Conservation (phyloP, 2,113 vertebrate species). For the Cephalopterus ornatus region DNA sequence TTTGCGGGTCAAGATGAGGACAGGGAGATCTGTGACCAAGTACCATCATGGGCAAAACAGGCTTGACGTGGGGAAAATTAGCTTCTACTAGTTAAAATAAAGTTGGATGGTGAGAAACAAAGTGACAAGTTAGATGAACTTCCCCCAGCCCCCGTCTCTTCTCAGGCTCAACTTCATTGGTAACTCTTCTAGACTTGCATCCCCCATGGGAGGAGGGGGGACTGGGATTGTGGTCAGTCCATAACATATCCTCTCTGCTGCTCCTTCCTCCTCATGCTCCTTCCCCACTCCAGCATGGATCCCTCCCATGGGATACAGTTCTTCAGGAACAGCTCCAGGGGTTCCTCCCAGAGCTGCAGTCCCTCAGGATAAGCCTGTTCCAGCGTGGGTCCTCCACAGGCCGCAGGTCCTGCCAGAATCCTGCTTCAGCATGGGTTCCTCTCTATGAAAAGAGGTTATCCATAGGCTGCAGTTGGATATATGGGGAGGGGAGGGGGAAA, state of each 20-base stretch:
- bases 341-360: background rate
- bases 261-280: background rate
- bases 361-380: background rate
- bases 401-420: background rate
- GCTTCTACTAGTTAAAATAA: background rate
- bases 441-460: background rate
- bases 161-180: background rate
- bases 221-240: background rate
- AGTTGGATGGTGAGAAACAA: background rate
- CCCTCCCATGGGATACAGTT: background rate
- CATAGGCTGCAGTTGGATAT: background rate
- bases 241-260: background rate
- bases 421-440: background rate
- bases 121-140: background rate
- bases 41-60: rapidly evolving
- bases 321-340: background rate
- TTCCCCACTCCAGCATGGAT: background rate
- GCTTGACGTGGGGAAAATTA: rapidly evolving
- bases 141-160: background rate
- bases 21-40: background rate
- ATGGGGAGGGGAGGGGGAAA: background rate
- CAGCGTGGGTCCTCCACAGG: background rate
- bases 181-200: background rate
- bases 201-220: background rate
- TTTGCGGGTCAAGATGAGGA: background rate